Percentiles rank a stretch among this genome's conserved stretches.
These are phyloP conservation scores for Clytia hemisphaerica DNA, from an alignment of 30 jellyfish, hydroid and myxozoan genomes.

Conservation along the genomic window DNA sequence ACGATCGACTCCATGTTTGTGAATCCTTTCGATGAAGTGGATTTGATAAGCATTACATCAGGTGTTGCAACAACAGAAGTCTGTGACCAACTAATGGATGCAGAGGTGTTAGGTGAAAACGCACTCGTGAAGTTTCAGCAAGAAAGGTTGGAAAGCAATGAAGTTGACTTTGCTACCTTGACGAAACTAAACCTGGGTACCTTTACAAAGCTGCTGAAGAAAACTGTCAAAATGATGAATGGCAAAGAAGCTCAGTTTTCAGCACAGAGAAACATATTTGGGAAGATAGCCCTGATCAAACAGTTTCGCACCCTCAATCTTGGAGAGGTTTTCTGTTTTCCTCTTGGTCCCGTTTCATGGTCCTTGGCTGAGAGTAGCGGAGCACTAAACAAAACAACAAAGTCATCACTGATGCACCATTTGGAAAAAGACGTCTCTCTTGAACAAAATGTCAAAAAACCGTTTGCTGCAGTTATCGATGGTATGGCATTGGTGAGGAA, in stretches of 20 bases:
- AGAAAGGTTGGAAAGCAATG: slow-evolving; percentile 13
- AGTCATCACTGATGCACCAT: too few relatives aligned
- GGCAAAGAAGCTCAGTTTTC: too few relatives aligned
- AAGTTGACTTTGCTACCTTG: slow-evolving; percentile 18
- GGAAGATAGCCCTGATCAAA: slow-evolving; percentile 1
- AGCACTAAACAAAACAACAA: too few relatives aligned
- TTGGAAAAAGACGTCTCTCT: too few relatives aligned
- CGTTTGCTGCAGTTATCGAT: slow-evolving; percentile 13
- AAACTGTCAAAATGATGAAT: slow-evolving; percentile 3
- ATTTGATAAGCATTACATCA: slow-evolving; percentile 15
- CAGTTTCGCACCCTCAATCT: neutral
- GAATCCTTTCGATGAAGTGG: slow-evolving; percentile 5
- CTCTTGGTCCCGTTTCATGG: slow-evolving; percentile 34
- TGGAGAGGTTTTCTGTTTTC: neutral
- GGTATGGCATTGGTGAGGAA: too few relatives aligned
- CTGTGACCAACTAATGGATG: too few relatives aligned
- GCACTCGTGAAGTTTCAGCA: too few relatives aligned
- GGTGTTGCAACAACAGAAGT: slow-evolving; percentile 19
- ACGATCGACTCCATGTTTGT: too few relatives aligned
- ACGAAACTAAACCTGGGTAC: slow-evolving; percentile 19
- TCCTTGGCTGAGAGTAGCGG: slow-evolving; percentile 27
- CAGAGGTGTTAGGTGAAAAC: slow-evolving; percentile 16
- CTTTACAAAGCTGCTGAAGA: slow-evolving; percentile 10
- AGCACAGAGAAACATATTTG: too few relatives aligned
- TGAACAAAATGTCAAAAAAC: too few relatives aligned